A percentile compares a stretch with the other conserved stretches of the same genome.
Evolutionary conservation across 2,888 invertebrate species (phyloP).

Genomic region (Odontocerum albicorne): DNA sequence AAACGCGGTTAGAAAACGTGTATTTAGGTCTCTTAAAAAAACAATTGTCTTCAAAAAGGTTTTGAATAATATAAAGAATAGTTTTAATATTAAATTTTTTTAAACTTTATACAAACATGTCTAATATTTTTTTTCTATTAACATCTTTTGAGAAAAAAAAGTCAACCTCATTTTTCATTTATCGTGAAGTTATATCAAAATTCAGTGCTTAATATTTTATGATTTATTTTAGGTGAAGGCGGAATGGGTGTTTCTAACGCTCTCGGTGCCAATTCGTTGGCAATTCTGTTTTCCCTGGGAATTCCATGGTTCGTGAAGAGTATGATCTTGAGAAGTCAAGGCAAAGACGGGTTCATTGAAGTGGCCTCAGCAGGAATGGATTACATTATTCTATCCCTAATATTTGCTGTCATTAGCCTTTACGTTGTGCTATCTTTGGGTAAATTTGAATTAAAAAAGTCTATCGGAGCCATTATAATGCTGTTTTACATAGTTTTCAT

Average conservation of each 20-base stretch:
- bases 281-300: constrained; percentile 80
- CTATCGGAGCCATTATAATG: constrained; percentile 67
- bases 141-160: no score
- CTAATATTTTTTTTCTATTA: no score
- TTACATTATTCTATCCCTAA: constrained; percentile 77
- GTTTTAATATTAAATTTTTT: no score
- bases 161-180: no score
- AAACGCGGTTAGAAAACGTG: no score
- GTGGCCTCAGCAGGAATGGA: constrained; percentile 81
- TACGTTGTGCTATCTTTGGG: constrained; percentile 69
- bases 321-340: constrained; percentile 54
- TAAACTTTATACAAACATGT: no score
- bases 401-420: constrained; percentile 72
- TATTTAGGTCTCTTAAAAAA: no score
- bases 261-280: constrained; percentile 82
- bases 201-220: no score
- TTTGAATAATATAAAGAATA: no score
- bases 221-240: constrained; percentile 69
- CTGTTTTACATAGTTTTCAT: constrained; percentile 71
- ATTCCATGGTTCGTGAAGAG: constrained; percentile 84
- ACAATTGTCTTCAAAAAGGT: no score
- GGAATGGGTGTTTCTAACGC: constrained; percentile 88
- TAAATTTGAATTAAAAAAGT: constrained; percentile 69
- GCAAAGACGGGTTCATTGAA: constrained; percentile 57
- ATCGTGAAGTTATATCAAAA: no score